Evolutionary conservation across 2,113 vertebrate genomes (phyloP).

Genomic region (Urocynchramus pylzowi): DNA sequence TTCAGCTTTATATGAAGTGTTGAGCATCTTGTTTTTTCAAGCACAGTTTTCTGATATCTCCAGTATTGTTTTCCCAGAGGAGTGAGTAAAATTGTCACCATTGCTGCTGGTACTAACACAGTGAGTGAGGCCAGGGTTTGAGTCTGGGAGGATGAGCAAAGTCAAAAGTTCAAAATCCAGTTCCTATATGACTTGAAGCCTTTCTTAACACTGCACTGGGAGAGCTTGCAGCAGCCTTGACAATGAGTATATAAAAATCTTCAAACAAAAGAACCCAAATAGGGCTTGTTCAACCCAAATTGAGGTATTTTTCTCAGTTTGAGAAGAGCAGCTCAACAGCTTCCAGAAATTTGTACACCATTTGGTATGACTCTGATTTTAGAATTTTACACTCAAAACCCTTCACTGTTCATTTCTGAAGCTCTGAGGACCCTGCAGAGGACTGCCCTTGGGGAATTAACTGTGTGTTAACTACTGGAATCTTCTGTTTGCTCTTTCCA

Average conservation of each 20-base stretch:
- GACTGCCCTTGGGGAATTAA: not conserved
- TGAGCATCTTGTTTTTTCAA: not conserved
- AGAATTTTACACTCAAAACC: not conserved
- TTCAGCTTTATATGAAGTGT: not conserved
- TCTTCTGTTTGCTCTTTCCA: not conserved
- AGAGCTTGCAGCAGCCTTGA: not conserved
- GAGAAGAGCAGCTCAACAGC: not conserved
- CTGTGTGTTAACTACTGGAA: not conserved
- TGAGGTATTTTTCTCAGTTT: not conserved
- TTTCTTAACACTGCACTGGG: not conserved
- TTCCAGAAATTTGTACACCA: not conserved
- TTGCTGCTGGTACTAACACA: not conserved
- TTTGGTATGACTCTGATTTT: not conserved
- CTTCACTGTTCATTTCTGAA: not conserved
- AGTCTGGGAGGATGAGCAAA: not conserved
- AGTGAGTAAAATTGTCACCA: not conserved
- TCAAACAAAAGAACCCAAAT: not conserved
- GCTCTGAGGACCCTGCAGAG: not conserved
- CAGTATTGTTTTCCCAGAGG: not conserved
- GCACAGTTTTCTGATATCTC: not conserved
- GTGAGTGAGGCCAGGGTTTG: not conserved
- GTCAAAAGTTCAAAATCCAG: not conserved
- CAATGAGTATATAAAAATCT: not conserved
- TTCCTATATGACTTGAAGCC: not conserved
- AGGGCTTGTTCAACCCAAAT: not conserved